Percentiles rank a stretch among this genome's conserved stretches.
These are phyloP conservation scores for Anorthoa munda DNA, from an alignment of 2,888 invertebrate genomes.

Conservation along the genomic window DNA sequence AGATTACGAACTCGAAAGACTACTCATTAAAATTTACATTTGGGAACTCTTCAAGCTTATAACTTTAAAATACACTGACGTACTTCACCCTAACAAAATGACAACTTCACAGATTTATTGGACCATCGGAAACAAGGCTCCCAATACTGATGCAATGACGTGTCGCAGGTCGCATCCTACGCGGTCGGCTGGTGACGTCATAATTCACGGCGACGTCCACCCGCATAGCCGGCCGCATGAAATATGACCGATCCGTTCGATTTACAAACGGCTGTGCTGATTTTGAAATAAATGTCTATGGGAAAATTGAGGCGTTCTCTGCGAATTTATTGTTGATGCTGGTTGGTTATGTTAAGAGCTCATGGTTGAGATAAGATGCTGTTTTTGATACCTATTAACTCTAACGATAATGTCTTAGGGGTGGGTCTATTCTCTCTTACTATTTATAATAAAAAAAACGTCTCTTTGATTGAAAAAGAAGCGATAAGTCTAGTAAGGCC, in stretches of 20 bases:
- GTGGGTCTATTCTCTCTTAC: no score
- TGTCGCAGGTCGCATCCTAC: slow-evolving; percentile 66
- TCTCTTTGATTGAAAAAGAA: no score
- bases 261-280: slow-evolving; percentile 59
- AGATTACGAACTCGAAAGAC: no score
- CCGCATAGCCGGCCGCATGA: slow-evolving; percentile 60
- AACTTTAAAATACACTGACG: slow-evolving; percentile 5
- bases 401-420: neutral
- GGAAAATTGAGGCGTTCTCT: slow-evolving; percentile 37
- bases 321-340: neutral
- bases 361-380: neutral
- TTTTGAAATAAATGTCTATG: slow-evolving; percentile 56
- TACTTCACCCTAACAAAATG: slow-evolving; percentile 45
- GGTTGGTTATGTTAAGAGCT: neutral
- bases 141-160: slow-evolving; percentile 65
- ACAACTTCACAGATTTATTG: slow-evolving; percentile 59
- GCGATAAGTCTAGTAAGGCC: no score
- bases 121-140: slow-evolving; percentile 62
- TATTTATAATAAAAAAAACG: no score
- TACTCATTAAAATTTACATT: no score
- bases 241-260: slow-evolving; percentile 60
- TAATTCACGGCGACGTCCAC: slow-evolving; percentile 64
- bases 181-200: slow-evolving; percentile 64
- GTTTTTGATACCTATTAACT: neutral
- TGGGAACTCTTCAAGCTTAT: no score